Percentiles rank a stretch among this genome's conserved stretches.
phyloP scores from a whole-genome alignment of 35 echinoderm and acorn worm species.

The Ophiothrix spiculata region DNA sequence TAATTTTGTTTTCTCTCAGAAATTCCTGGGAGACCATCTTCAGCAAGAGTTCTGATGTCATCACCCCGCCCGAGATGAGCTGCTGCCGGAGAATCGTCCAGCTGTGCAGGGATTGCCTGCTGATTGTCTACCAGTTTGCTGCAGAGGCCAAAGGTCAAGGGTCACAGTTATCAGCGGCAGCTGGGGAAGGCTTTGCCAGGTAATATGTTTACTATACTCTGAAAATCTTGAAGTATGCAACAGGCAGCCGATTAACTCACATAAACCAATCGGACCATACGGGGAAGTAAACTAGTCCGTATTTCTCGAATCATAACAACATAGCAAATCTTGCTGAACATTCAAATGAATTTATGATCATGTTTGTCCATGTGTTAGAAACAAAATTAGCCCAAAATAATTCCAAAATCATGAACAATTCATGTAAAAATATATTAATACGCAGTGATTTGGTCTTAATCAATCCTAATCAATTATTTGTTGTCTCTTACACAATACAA shows the following conservation, averaged over 20 bases:
- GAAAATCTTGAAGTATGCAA: not conserved
- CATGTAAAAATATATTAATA: too few relatives aligned
- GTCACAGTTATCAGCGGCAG: slow-evolving; percentile 8
- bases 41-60: slow-evolving; percentile 68
- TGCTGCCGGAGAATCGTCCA: slow-evolving; percentile 81
- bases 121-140: slow-evolving; percentile 99
- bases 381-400: too few relatives aligned
- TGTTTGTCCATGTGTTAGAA: not conserved
- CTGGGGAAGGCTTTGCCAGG: slow-evolving; percentile 24
- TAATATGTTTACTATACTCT: not conserved
- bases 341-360: not conserved
- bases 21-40: slow-evolving; percentile 74
- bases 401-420: too few relatives aligned
- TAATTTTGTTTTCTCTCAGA: too few relatives aligned
- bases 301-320: not conserved
- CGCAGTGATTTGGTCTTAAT: too few relatives aligned
- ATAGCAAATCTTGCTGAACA: not conserved
- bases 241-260: not conserved
- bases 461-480: too few relatives aligned
- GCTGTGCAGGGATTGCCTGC: slow-evolving; percentile 83
- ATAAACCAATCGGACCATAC: not conserved
- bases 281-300: not conserved
- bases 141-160: slow-evolving; percentile 74
- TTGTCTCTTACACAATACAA: too few relatives aligned
- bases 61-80: slow-evolving; percentile 62